A percentile compares a stretch with the other conserved stretches of the same genome.
These are phyloP conservation scores for Napeogenes inachia DNA, from an alignment of 2,888 invertebrate genomes.

Conservation along the genomic window DNA sequence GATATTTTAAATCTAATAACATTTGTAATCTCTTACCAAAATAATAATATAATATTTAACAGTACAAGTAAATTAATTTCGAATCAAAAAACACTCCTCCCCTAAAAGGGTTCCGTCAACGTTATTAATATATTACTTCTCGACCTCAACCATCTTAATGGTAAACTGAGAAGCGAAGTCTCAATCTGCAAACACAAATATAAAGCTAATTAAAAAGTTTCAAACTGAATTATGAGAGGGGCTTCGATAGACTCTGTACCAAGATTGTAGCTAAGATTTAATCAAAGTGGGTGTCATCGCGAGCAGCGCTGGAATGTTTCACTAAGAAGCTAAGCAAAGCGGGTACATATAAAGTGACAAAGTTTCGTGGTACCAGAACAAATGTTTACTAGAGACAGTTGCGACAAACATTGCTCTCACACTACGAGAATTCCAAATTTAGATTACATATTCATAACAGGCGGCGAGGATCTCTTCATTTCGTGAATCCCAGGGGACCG, in stretches of 20 bases:
- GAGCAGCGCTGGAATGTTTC: conserved; percentile 48
- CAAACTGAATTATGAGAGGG: conserved; percentile 78
- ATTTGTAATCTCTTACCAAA: too few relatives aligned
- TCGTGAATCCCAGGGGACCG: conserved; percentile 61
- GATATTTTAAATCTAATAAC: too few relatives aligned
- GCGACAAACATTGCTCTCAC: conserved; percentile 70
- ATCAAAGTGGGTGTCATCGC: conserved; percentile 61
- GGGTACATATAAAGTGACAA: conserved; percentile 32
- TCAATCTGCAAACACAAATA: conserved; percentile 78
- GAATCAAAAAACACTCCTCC: neutral
- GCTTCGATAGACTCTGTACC: conserved; percentile 70
- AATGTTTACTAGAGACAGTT: conserved; percentile 65
- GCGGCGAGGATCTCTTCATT: conserved; percentile 62
- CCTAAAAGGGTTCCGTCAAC: conserved; percentile 31
- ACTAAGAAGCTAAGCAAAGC: conserved; percentile 30
- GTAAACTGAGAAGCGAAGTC: conserved; percentile 69
- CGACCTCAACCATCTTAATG: conserved; percentile 65
- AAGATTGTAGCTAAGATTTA: conserved; percentile 71
- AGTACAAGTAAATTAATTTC: too few relatives aligned
- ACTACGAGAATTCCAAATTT: conserved; percentile 74
- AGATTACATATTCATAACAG: conserved; percentile 76
- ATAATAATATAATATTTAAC: too few relatives aligned
- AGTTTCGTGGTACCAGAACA: conserved; percentile 42
- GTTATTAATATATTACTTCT: conserved; percentile 70
- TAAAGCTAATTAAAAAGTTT: conserved; percentile 79